Evolutionary conservation across 2,797 vertebrate genomes (phyloP).

Genomic region (Platyrinchus mystaceus): DNA sequence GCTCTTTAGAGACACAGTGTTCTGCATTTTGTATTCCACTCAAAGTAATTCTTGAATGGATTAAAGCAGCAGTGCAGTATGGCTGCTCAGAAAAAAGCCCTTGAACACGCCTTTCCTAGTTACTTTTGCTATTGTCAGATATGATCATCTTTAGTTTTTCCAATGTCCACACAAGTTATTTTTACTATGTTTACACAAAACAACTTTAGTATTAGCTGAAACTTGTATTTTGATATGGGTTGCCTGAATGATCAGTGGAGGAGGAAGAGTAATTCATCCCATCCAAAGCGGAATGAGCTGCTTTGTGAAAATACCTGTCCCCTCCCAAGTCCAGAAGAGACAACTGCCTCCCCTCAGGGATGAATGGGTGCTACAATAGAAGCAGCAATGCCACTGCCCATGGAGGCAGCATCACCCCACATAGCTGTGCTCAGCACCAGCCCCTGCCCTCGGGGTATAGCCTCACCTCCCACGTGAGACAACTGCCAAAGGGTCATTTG

Average conservation of each 20-base stretch:
- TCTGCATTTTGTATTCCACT: background rate
- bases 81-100: background rate
- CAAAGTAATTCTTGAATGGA: background rate
- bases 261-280: background rate
- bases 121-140: background rate
- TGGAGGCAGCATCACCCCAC: no score
- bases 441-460: rapidly evolving
- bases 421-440: background rate
- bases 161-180: rapidly evolving
- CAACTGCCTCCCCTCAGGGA: background rate
- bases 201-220: background rate
- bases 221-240: background rate
- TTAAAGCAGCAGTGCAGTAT: background rate
- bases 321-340: background rate
- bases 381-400: background rate
- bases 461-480: rapidly evolving
- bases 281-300: background rate
- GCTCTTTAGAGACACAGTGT: background rate
- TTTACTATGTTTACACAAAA: background rate
- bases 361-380: background rate
- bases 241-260: background rate
- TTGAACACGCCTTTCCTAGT: background rate
- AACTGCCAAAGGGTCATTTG: background rate
- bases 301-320: background rate
- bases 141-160: background rate